These are phyloP conservation scores for Hirtodrosophila cameraria DNA, from an alignment of 2,888 invertebrate species.

Conservation along the genomic window DNA sequence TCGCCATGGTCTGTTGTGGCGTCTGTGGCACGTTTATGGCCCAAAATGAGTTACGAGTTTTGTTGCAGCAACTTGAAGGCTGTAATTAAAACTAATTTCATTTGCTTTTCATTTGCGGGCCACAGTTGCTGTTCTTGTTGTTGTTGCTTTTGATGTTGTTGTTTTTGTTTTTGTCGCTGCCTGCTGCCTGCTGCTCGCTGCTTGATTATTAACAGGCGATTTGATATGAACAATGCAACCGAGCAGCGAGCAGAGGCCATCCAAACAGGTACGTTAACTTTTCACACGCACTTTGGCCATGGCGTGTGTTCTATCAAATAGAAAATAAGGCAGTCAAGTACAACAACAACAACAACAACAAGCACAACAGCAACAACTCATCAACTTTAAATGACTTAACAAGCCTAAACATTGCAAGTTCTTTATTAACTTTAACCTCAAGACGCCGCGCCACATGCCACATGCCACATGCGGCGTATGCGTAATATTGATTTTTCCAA, in stretches of 20 bases:
- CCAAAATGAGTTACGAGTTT: conserved; percentile 74
- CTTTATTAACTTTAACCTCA: conserved; percentile 42
- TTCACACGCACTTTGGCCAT: conserved; percentile 46
- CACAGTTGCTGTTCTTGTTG: conserved; percentile 22
- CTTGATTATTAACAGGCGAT: conserved; percentile 69
- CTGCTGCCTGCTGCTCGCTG: not conserved
- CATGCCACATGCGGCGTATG: conserved; percentile 40
- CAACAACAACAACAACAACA: conserved; percentile 6
- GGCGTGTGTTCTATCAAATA: conserved; percentile 49
- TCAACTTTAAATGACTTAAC: conserved; percentile 47
- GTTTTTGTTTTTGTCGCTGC: conserved; percentile 22
- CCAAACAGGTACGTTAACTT: conserved; percentile 29
- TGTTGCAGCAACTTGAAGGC: conserved; percentile 75
- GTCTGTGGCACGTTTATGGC: conserved; percentile 58
- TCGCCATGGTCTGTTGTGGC: conserved; percentile 47
- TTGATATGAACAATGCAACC: conserved; percentile 59
- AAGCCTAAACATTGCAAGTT: conserved; percentile 41
- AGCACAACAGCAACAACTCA: conserved; percentile 14
- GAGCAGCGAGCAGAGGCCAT: conserved; percentile 1
- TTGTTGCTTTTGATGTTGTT: conserved; percentile 3
- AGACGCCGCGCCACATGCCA: conserved; percentile 31
- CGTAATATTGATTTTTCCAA: conserved; percentile 57
- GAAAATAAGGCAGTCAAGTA: conserved; percentile 21
- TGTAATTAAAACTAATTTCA: conserved; percentile 79
- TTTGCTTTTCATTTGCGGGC: conserved; percentile 66